Percentiles rank a stretch among this genome's conserved stretches.
phyloP scores from a whole-genome alignment of 2,888 invertebrate genomes.

The Philonicus albiceps region DNA sequence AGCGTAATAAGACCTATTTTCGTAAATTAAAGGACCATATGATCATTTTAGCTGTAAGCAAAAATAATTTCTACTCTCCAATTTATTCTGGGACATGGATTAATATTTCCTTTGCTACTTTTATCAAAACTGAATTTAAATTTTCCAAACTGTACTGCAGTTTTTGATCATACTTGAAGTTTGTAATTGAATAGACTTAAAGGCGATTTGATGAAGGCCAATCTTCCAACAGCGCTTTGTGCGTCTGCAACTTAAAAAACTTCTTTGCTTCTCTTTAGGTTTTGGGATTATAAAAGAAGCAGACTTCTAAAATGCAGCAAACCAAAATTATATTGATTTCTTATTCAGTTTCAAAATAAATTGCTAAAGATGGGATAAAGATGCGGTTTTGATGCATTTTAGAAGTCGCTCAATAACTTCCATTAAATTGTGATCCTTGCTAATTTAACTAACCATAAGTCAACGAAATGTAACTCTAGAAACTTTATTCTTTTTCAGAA shows the following conservation, averaged over 20 bases:
- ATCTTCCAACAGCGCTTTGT: too few relatives aligned
- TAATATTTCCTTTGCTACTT: too few relatives aligned
- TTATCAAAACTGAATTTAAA: too few relatives aligned
- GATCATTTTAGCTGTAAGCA: too few relatives aligned
- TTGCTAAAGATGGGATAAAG: background rate
- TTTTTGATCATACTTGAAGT: too few relatives aligned
- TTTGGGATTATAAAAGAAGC: background rate
- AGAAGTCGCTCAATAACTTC: background rate
- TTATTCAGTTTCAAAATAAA: background rate
- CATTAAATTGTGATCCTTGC: background rate
- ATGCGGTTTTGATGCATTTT: background rate
- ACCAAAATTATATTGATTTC: background rate
- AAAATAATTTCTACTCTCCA: too few relatives aligned
- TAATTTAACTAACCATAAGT: background rate
- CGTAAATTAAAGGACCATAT: too few relatives aligned
- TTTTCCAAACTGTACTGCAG: too few relatives aligned
- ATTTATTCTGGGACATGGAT: too few relatives aligned
- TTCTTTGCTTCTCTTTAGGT: background rate
- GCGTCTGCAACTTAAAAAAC: background rate
- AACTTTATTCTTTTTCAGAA: constrained; percentile 65
- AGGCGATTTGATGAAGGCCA: too few relatives aligned
- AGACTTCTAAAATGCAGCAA: background rate
- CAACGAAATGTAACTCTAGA: background rate
- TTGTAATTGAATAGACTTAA: too few relatives aligned
- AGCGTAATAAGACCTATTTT: too few relatives aligned